These are phyloP conservation scores for Cataglyphis hispanica DNA, from an alignment of 1,140 invertebrate species.

Conservation along the genomic window DNA sequence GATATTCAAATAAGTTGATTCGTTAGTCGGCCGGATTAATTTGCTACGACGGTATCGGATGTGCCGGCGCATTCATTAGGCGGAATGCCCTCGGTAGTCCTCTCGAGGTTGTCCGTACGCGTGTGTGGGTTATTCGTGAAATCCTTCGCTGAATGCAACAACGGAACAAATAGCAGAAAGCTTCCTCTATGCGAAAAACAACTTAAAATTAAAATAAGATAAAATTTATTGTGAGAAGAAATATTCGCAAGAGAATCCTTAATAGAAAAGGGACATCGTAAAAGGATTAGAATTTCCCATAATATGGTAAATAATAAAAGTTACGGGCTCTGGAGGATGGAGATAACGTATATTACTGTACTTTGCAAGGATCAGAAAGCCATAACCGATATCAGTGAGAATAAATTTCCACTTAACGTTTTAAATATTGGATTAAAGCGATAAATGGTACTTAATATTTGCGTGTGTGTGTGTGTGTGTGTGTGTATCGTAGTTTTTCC, in stretches of 20 bases:
- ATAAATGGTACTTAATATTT: background rate
- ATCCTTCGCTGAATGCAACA: constrained; percentile 3
- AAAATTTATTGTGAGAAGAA: too few species aligned
- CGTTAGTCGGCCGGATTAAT: constrained; percentile 77
- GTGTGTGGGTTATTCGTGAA: constrained; percentile 20
- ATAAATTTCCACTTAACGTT: constrained; percentile 1
- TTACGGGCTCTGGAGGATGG: background rate
- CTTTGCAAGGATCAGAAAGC: background rate
- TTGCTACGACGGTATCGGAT: constrained; percentile 75
- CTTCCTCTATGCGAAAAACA: background rate
- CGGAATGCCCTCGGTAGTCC: constrained; percentile 64
- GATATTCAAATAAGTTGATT: constrained; percentile 79
- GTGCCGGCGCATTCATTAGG: constrained; percentile 75
- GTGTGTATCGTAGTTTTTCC: background rate
- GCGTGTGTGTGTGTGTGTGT: too few species aligned
- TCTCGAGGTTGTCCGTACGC: constrained; percentile 18
- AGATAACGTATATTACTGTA: too few species aligned
- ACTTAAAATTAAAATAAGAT: background rate
- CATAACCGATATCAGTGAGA: background rate
- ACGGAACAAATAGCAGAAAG: background rate
- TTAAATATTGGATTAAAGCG: background rate
- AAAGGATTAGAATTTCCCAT: background rate
- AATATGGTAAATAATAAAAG: background rate
- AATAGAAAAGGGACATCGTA: background rate
- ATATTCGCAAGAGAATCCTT: too few species aligned